Conservation (phyloP, 2,113 vertebrate species). For the Oceanites oceanicus region DNA sequence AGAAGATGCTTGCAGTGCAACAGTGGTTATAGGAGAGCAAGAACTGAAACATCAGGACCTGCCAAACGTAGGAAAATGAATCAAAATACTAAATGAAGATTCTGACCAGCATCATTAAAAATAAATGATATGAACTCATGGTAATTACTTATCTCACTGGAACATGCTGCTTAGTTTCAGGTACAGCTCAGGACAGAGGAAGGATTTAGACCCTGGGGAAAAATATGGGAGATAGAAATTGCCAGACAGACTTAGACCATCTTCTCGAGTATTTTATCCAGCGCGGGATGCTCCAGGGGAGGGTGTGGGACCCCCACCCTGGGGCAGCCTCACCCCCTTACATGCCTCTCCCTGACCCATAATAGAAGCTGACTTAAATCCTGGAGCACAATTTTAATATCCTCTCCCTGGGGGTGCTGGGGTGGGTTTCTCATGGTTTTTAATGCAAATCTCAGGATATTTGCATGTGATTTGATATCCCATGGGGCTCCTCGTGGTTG, state of each 20-base stretch:
- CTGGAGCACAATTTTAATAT: fast-evolving
- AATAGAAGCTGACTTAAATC: fast-evolving
- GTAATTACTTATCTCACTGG: conserved; percentile 49
- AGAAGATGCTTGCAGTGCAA: not conserved
- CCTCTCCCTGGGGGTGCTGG: not conserved
- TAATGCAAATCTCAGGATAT: not conserved
- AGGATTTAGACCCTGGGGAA: not conserved
- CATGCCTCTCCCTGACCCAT: not conserved
- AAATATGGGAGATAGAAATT: not conserved
- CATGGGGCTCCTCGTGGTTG: conserved; percentile 41
- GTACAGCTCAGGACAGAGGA: conserved; percentile 40
- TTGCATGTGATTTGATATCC: conserved; percentile 17
- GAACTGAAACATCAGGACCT: not conserved
- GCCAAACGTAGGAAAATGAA: not conserved
- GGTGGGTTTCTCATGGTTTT: not conserved
- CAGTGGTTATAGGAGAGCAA: not conserved
- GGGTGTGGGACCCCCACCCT: fast-evolving
- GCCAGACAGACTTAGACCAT: not conserved
- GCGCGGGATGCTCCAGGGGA: not conserved
- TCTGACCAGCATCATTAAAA: conserved; percentile 37
- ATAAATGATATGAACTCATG: conserved; percentile 50
- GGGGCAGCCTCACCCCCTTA: not conserved
- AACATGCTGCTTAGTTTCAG: conserved; percentile 44
- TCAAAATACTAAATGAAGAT: conserved; percentile 40
- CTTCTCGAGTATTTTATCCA: fast-evolving